Evolutionary conservation across 1,140 invertebrate species (phyloP).

Genomic region (Streblospio benedicti): DNA sequence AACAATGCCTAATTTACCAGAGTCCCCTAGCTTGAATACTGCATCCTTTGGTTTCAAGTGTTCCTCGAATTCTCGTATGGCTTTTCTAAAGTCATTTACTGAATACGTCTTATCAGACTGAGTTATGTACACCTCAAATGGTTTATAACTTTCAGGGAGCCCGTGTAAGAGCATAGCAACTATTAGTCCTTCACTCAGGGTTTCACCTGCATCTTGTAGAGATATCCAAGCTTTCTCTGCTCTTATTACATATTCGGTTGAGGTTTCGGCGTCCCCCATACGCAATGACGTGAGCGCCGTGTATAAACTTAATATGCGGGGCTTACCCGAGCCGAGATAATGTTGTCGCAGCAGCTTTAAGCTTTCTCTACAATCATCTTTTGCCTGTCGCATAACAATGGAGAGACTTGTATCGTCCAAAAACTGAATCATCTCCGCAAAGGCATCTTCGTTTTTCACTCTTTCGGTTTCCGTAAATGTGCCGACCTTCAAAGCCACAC

Average conservation of each 20-base stretch:
- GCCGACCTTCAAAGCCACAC: no score
- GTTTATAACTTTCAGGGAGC: slow-evolving; percentile 13
- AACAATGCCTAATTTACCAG: background rate
- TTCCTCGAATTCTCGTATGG: slow-evolving; percentile 17
- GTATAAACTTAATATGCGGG: slow-evolving; percentile 18
- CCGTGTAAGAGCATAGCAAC: slow-evolving; percentile 20
- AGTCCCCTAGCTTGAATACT: background rate
- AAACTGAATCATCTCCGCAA: slow-evolving; percentile 17
- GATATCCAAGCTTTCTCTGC: slow-evolving; percentile 17
- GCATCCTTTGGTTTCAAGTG: background rate
- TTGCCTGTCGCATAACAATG: slow-evolving; percentile 17
- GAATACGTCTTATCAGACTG: slow-evolving; percentile 10
- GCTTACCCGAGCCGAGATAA: slow-evolving; percentile 15
- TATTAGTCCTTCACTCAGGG: slow-evolving; percentile 18
- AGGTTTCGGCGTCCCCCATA: slow-evolving; percentile 1
- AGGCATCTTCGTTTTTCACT: slow-evolving; percentile 18
- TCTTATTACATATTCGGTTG: slow-evolving; percentile 21
- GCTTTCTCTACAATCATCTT: slow-evolving; percentile 16
- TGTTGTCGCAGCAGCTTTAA: slow-evolving; percentile 16
- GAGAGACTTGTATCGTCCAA: slow-evolving; percentile 18
- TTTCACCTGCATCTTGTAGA: slow-evolving; percentile 15
- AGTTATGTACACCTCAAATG: background rate
- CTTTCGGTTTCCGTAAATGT: no score
- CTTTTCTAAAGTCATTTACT: slow-evolving; percentile 18
- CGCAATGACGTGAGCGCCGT: slow-evolving; percentile 18